phyloP scores from a whole-genome alignment of 2,797 vertebrate genomes.

The Bradypodion ventrale region DNA sequence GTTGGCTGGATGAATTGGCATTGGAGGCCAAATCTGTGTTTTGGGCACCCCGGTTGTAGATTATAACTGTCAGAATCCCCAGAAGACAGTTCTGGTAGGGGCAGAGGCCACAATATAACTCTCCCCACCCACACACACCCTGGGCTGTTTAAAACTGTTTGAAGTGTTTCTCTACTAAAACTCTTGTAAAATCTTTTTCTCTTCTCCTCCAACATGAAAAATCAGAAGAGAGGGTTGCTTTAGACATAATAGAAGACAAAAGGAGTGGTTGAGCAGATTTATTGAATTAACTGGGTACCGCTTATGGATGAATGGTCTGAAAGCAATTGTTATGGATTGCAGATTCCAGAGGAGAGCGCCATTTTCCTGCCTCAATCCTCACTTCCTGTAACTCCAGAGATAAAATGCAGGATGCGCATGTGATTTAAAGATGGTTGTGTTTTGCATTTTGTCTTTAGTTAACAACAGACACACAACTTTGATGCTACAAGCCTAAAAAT shows the following conservation, averaged over 20 bases:
- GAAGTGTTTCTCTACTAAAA: background rate
- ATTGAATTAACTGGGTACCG: background rate
- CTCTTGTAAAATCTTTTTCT: background rate
- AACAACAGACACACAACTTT: background rate
- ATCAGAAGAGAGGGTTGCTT: background rate
- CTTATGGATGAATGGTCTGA: background rate
- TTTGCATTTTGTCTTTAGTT: background rate
- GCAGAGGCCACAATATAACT: no score
- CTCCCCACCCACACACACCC: no score
- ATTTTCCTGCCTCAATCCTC: background rate
- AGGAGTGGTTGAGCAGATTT: no score
- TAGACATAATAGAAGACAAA: background rate
- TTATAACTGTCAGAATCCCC: no score
- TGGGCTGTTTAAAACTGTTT: background rate
- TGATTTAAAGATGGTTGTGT: background rate
- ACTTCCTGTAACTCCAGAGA: background rate
- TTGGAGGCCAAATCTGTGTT: no score
- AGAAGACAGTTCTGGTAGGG: no score
- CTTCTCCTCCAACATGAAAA: background rate
- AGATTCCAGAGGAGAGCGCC: slow-evolving; percentile 3
- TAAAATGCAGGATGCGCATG: background rate
- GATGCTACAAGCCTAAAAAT: background rate
- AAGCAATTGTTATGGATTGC: background rate
- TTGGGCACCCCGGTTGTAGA: no score
- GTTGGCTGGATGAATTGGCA: no score